Evolutionary conservation across 2,888 invertebrate genomes (phyloP).

Genomic region (Dorcus hopei): DNA sequence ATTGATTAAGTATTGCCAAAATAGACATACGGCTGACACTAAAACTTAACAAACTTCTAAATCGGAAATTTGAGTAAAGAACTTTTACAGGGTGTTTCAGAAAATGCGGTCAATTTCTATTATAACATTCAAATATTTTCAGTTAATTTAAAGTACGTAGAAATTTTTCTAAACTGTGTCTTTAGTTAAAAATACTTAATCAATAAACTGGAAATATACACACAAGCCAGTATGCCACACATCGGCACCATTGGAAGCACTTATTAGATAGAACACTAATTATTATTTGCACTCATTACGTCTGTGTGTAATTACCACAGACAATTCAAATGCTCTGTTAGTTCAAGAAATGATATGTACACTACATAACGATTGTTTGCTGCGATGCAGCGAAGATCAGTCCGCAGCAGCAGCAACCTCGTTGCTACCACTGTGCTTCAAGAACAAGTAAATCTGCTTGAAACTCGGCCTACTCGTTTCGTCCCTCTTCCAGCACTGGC

Average conservation of each 20-base stretch:
- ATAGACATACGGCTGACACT: too few species aligned
- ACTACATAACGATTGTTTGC: slow-evolving; percentile 22
- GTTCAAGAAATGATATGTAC: slow-evolving; percentile 24
- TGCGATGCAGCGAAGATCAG: slow-evolving; percentile 29
- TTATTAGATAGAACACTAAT: slow-evolving; percentile 17
- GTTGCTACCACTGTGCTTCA: slow-evolving; percentile 61
- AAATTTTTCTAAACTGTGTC: too few species aligned
- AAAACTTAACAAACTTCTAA: too few species aligned
- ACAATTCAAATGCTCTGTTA: slow-evolving; percentile 7
- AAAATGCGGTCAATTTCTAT: too few species aligned
- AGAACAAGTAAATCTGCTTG: slow-evolving; percentile 65
- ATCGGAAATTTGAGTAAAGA: too few species aligned
- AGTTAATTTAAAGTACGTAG: too few species aligned
- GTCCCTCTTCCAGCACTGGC: slow-evolving; percentile 64
- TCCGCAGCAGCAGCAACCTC: slow-evolving; percentile 51
- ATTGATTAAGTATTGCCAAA: too few species aligned
- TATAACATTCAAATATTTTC: too few species aligned
- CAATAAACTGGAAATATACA: slow-evolving; percentile 5
- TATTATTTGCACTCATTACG: slow-evolving; percentile 13
- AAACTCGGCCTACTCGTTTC: slow-evolving; percentile 59
- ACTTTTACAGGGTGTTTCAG: too few species aligned
- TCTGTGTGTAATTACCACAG: slow-evolving; percentile 14
- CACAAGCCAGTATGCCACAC: slow-evolving; percentile 13
- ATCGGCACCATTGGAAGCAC: slow-evolving; percentile 22
- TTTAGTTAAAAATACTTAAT: too few species aligned